Evolutionary conservation across 2,888 invertebrate genomes (phyloP).

Genomic region (Hypolimnas misippus): DNA sequence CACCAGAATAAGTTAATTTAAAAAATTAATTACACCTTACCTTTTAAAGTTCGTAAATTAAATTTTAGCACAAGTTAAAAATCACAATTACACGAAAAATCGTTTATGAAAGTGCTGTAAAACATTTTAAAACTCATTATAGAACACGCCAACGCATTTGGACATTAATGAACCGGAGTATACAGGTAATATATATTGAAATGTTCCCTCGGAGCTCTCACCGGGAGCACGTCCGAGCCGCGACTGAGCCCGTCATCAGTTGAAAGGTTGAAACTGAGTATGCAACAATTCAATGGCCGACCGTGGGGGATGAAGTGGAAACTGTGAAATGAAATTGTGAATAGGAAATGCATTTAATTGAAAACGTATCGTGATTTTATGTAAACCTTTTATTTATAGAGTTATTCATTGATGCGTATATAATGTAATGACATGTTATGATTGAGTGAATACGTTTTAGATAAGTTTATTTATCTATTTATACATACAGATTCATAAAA

Average conservation of each 20-base stretch:
- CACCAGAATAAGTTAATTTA: too few relatives aligned
- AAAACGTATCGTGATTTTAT: neutral
- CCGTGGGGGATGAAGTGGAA: constrained; percentile 7
- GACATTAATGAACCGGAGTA: neutral
- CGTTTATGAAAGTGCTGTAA: neutral
- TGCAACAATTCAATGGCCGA: constrained; percentile 8
- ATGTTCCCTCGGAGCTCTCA: constrained; percentile 20
- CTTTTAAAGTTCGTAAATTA: neutral
- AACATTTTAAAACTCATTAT: neutral
- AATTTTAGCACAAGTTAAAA: neutral
- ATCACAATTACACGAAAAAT: neutral
- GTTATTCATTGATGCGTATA: too few relatives aligned
- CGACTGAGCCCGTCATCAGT: constrained; percentile 29
- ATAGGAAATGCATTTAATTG: neutral
- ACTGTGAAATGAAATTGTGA: neutral
- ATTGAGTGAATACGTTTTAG: too few relatives aligned
- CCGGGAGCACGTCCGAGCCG: constrained; percentile 22
- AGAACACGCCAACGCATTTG: neutral
- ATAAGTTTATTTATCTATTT: too few relatives aligned
- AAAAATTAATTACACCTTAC: neutral
- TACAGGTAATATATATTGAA: neutral
- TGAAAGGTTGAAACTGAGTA: constrained; percentile 13
- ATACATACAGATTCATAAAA: too few relatives aligned
- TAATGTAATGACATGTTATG: too few relatives aligned
- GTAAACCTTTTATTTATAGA: neutral